Base-by-base conservation (phyloP, 2,113 vertebrate genomes). In the Tylochromis polylepis region DNA sequence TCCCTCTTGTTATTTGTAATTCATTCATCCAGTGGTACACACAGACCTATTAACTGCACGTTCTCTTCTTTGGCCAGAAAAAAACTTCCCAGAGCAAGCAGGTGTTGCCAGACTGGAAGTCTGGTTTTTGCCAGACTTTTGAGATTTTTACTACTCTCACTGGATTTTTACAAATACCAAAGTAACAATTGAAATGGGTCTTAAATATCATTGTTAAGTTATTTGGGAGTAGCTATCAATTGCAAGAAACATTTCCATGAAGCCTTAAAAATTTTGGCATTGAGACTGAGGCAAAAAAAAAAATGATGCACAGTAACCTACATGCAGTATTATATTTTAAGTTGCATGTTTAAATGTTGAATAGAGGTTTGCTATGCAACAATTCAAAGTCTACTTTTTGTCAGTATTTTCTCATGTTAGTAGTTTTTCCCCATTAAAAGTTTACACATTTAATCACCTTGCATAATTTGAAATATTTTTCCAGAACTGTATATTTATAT, bases 41-140 rank as follows among this genome's bases (percentile, higher is more conserved):
- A 65, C 88, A 91, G 93, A 91, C 90, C 89, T 90, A 92, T 96
- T 96, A 95, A 95, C 91, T 90, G 94, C 93, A 96, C 96, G 96
- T 94, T 96, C 95, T 97, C 96, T 96, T 96, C 96, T 96, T 93
- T 95, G 93, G 93, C 95, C 95, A 94, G 91, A 96, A 96, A 91
- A 95, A 97, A 77, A 51, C 10, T 41, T 41, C 12, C 94, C 94
- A 91, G 81, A 86, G 57, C 84, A 70, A 85, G 80, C 95, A 94
- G 93, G 92, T 94, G 93, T 16, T 38, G 20, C 62, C 2, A 38
- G 34, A 38, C 20, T 67, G 34, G 34, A 38, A 38, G 62, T 82
- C 72, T 86, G 59, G 8, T 20, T 86, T n/a, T 58, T 81, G 38
- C 67, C 57, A 79, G 83, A 72, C 41, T 16, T 41, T 51, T 46